Evolutionary conservation across 2,113 vertebrate species (phyloP).

Genomic region (Apteryx mantelli): DNA sequence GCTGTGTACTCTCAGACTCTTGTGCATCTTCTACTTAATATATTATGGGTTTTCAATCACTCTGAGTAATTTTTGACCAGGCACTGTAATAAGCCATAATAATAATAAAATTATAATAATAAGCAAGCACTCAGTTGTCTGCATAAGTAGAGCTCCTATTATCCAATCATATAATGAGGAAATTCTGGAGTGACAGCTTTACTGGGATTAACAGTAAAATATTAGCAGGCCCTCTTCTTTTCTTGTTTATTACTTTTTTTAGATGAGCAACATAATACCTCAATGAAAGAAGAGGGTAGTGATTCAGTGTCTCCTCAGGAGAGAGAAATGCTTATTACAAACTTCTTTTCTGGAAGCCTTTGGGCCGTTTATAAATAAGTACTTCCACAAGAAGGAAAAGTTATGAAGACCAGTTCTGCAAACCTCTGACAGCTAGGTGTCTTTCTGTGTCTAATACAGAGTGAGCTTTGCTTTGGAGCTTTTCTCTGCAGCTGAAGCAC

Average conservation of each 20-base stretch:
- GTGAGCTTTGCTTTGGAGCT: rapidly evolving
- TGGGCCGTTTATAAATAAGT: rapidly evolving
- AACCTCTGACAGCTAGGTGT: rapidly evolving
- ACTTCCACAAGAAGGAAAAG: rapidly evolving
- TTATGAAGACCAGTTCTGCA: rapidly evolving
- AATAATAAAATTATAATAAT: background rate
- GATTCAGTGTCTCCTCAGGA: rapidly evolving
- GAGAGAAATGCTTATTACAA: background rate
- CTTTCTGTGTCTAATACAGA: rapidly evolving
- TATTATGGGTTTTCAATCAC: background rate
- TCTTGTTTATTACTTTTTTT: background rate
- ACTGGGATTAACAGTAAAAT: background rate
- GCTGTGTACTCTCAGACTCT: background rate
- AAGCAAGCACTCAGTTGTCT: background rate
- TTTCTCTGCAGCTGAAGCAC: background rate
- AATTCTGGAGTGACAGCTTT: rapidly evolving
- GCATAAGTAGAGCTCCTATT: rapidly evolving
- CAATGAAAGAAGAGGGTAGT: rapidly evolving
- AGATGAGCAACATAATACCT: rapidly evolving
- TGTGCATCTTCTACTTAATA: rapidly evolving
- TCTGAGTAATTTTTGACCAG: rapidly evolving
- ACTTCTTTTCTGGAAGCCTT: background rate
- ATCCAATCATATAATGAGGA: rapidly evolving
- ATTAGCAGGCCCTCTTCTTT: background rate
- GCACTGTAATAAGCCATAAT: background rate